Conservation (phyloP, 2,888 invertebrate genomes). For the Leptopilina myrica region DNA sequence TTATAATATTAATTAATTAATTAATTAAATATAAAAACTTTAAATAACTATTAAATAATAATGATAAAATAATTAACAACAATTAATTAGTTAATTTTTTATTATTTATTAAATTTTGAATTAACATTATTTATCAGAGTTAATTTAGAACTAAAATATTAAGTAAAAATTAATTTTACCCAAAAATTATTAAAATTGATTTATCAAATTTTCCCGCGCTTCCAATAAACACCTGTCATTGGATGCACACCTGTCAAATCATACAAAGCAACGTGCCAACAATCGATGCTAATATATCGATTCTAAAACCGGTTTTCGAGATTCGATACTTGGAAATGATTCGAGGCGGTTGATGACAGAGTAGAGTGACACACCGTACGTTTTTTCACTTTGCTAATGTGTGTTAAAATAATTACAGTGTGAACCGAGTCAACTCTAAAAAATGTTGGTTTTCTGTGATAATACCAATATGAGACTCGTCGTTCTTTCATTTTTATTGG, state of each 20-base stretch:
- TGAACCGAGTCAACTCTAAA: constrained; percentile 67
- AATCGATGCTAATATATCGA: constrained; percentile 17
- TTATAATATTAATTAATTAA: too few species aligned
- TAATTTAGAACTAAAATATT: too few species aligned
- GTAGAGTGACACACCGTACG: constrained; percentile 49
- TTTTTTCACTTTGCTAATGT: constrained; percentile 59
- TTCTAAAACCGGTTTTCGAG: constrained; percentile 32
- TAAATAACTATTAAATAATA: too few species aligned
- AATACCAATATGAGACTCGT: constrained; percentile 68
- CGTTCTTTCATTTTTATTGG: constrained; percentile 73
- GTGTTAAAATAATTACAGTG: constrained; percentile 63
- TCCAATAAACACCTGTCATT: constrained; percentile 8
- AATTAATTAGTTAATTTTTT: too few species aligned
- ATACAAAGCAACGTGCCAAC: constrained; percentile 53
- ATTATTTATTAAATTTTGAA: too few species aligned
- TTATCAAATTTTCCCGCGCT: constrained; percentile 19
- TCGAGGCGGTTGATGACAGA: constrained; percentile 45
- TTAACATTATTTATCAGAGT: too few species aligned
- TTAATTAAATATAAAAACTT: too few species aligned
- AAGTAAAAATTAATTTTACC: too few species aligned
- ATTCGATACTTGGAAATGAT: constrained; percentile 42
- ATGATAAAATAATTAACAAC: too few species aligned
- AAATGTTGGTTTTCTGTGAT: constrained; percentile 70
- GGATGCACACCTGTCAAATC: constrained; percentile 47
- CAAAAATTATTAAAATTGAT: background rate